Conservation (phyloP, 2,797 vertebrate species). For the Sebastes oblongus region DNA sequence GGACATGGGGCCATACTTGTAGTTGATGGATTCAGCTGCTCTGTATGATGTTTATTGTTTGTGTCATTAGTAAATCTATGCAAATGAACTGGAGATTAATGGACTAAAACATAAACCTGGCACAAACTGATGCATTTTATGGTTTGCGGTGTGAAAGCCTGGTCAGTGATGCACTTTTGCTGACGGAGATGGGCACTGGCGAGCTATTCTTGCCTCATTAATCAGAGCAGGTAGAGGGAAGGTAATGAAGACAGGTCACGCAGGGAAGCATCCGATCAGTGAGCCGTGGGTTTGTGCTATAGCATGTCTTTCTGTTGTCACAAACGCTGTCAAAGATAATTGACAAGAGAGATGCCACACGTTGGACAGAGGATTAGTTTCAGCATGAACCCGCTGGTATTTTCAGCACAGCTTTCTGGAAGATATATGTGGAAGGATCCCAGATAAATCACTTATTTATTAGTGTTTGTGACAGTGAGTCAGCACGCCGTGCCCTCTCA, state of each 20-base stretch:
- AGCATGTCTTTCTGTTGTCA: constrained; percentile 25
- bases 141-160: background rate
- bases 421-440: constrained; percentile 49
- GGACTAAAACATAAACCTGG: background rate
- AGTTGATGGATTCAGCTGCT: background rate
- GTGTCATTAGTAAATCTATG: background rate
- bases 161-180: constrained; percentile 16
- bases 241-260: constrained; percentile 51
- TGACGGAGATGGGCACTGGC: constrained; percentile 31
- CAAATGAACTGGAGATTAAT: constrained; percentile 18
- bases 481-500: constrained; percentile 32
- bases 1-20: background rate
- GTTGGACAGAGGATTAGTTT: constrained; percentile 54
- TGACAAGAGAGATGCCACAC: constrained; percentile 41
- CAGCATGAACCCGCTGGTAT: constrained; percentile 8
- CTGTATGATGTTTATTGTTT: background rate
- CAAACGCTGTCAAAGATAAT: constrained; percentile 48
- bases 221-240: constrained; percentile 53
- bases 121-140: background rate
- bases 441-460: constrained; percentile 61
- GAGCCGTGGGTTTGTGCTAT: constrained; percentile 12
- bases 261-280: constrained; percentile 46
- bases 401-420: constrained; percentile 27
- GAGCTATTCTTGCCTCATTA: constrained; percentile 54
- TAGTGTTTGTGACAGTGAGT: constrained; percentile 64